Conservation (phyloP, 2,113 vertebrate species). For the Ceratotherium simum region DNA sequence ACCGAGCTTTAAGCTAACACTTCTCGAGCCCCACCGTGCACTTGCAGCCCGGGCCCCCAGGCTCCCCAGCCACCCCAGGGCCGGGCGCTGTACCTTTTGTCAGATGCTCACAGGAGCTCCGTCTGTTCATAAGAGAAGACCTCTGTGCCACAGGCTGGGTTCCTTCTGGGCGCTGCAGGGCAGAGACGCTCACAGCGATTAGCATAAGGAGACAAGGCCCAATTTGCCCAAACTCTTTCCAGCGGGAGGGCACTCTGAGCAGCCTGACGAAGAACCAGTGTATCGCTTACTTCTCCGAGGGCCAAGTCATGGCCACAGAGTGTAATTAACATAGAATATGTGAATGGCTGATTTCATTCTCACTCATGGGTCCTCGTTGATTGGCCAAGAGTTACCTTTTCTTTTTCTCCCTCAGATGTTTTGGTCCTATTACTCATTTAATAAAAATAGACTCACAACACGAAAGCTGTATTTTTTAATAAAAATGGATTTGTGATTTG, state of each 20-base stretch:
- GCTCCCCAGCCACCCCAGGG: accelerated
- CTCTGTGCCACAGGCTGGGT: background rate
- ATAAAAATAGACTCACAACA: background rate
- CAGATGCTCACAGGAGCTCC: background rate
- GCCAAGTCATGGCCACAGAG: background rate
- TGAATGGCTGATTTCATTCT: background rate
- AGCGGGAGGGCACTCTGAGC: accelerated
- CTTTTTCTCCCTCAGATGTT: background rate
- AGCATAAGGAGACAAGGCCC: background rate
- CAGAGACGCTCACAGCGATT: accelerated
- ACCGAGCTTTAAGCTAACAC: too few relatives aligned
- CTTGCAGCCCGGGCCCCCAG: background rate
- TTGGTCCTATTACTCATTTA: background rate
- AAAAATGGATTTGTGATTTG: background rate
- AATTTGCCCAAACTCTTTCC: background rate
- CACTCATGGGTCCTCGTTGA: background rate
- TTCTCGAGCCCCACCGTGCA: background rate
- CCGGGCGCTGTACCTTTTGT: background rate
- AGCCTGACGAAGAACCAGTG: accelerated
- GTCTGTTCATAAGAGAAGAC: background rate
- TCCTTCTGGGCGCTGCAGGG: background rate
- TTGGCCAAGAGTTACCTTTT: background rate
- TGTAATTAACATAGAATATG: background rate
- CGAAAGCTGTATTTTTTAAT: background rate
- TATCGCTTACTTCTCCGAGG: background rate